Evolutionary conservation across 2,797 vertebrate genomes (phyloP).

Genomic region (Notamacropus eugenii): DNA sequence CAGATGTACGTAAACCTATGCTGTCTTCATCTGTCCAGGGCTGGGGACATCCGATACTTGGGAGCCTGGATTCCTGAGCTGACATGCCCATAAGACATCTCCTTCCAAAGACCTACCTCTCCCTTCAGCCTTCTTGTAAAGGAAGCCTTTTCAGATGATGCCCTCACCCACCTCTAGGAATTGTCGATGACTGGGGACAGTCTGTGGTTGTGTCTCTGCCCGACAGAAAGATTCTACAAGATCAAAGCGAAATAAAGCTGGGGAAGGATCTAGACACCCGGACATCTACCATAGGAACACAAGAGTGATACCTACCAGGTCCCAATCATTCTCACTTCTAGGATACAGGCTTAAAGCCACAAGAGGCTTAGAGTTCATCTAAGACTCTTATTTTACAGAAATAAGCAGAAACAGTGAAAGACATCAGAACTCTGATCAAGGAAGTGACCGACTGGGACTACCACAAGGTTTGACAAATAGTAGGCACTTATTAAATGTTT

Average conservation of each 20-base stretch:
- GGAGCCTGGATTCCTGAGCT: neutral
- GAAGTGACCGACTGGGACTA: neutral
- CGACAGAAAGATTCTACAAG: neutral
- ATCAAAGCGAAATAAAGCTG: neutral
- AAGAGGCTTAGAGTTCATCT: neutral
- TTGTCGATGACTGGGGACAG: too few relatives aligned
- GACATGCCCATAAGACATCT: neutral
- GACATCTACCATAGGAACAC: too few relatives aligned
- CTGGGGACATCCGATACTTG: neutral
- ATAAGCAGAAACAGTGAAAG: neutral
- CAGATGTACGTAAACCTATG: neutral
- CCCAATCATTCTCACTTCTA: neutral
- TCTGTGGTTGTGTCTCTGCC: too few relatives aligned
- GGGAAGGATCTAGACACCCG: neutral
- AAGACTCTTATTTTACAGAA: neutral
- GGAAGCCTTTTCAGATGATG: too few relatives aligned
- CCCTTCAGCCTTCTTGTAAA: too few relatives aligned
- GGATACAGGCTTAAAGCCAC: neutral
- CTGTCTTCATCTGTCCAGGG: neutral
- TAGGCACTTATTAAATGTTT: neutral
- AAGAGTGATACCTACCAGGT: neutral
- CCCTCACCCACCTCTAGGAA: neutral
- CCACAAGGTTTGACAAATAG: neutral
- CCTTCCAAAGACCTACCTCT: too few relatives aligned
- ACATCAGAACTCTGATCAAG: neutral